Evolutionary conservation across 53 echinoderm and acorn worm species (phyloP).

Genomic region (Antedon mediterranea): DNA sequence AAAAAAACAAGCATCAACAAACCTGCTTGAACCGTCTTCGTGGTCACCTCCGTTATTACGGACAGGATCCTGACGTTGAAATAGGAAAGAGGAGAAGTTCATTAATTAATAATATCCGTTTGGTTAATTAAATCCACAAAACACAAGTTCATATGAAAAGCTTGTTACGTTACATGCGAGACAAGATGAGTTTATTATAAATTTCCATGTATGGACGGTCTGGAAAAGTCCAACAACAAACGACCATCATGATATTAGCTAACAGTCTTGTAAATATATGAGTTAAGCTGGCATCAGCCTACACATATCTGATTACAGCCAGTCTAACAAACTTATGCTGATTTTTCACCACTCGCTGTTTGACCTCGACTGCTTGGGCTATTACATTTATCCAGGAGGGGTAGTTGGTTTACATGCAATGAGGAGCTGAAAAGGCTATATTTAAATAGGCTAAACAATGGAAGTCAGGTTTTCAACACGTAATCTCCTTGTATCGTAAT

Average conservation of each 20-base stretch:
- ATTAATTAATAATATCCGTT: conserved; percentile 1
- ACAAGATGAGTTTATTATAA: not conserved
- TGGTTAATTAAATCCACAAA: not conserved
- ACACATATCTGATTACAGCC: not conserved
- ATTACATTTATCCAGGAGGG: not conserved
- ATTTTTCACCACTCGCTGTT: not conserved
- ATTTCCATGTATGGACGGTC: not conserved
- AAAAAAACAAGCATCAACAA: not conserved
- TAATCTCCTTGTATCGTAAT: not conserved
- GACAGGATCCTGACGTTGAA: not conserved
- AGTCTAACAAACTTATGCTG: not conserved
- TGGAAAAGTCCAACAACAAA: not conserved
- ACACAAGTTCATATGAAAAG: not conserved
- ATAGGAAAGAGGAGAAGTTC: not conserved
- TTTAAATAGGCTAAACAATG: not conserved
- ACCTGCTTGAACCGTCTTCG: not conserved
- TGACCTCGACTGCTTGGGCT: conserved; percentile 1
- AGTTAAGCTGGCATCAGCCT: not conserved
- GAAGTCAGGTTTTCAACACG: too few species aligned
- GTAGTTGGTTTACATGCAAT: not conserved
- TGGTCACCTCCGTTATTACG: not conserved
- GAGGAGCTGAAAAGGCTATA: not conserved
- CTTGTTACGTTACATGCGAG: not conserved
- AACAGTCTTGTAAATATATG: not conserved
- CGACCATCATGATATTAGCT: not conserved